These are phyloP conservation scores for Solen grandis DNA, from an alignment of 1,140 invertebrate genomes.

Conservation along the genomic window DNA sequence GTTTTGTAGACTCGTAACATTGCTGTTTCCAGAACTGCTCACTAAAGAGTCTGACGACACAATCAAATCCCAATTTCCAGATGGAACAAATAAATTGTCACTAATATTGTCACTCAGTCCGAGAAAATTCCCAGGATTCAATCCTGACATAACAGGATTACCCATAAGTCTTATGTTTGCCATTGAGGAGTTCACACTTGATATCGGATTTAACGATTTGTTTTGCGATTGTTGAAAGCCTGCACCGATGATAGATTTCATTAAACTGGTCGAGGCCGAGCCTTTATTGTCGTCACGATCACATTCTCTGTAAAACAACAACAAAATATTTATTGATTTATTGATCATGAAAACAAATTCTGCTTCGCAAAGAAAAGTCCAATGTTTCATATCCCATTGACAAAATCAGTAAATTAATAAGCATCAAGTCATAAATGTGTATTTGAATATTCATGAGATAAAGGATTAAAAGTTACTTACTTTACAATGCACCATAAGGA, in stretches of 20 bases:
- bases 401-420: too few relatives aligned
- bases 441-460: too few relatives aligned
- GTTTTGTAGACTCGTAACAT: not conserved
- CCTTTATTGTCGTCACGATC: conserved; percentile 80
- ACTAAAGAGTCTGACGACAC: conserved; percentile 23
- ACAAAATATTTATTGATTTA: not conserved
- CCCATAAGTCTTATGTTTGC: conserved; percentile 40
- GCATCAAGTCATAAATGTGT: too few relatives aligned
- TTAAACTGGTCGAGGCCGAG: conserved; percentile 79
- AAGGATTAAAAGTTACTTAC: too few relatives aligned
- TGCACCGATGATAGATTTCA: conserved; percentile 79
- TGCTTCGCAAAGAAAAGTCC: too few relatives aligned
- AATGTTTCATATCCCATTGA: too few relatives aligned
- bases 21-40: conserved; percentile 21
- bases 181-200: conserved; percentile 53
- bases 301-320: conserved; percentile 72
- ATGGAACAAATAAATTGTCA: conserved; percentile 31
- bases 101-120: conserved; percentile 5
- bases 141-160: conserved; percentile 29
- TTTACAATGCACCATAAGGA: too few relatives aligned
- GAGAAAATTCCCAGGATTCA: conserved; percentile 31
- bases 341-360: too few relatives aligned
- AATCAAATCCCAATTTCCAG: conserved; percentile 27
- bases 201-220: conserved; percentile 10
- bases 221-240: conserved; percentile 12